Percentiles rank a stretch among this genome's conserved stretches.
These are phyloP conservation scores for Allygus modestus DNA, from an alignment of 2,888 invertebrate genomes.

Conservation along the genomic window DNA sequence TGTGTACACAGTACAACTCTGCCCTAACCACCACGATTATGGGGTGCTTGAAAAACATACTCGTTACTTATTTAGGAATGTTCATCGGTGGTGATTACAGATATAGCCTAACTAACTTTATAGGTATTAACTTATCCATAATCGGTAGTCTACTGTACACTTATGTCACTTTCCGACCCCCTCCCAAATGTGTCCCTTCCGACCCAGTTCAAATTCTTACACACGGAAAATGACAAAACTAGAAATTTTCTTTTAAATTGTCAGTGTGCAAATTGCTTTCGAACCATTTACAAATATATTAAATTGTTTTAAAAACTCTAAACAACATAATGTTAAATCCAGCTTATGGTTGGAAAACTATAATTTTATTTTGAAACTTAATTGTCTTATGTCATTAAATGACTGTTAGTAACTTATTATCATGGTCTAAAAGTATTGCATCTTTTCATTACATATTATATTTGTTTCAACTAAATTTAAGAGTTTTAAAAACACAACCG, in stretches of 20 bases:
- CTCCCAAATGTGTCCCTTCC: constrained; percentile 60
- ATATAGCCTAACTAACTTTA: constrained; percentile 95
- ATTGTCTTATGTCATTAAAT: no score
- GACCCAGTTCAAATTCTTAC: constrained; percentile 62
- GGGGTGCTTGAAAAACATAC: constrained; percentile 98
- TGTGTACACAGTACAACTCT: constrained; percentile 97
- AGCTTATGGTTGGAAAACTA: no score
- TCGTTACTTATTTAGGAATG: constrained; percentile 99
- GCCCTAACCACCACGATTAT: constrained; percentile 99
- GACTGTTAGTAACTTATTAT: no score
- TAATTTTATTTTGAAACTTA: no score
- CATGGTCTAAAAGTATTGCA: no score
- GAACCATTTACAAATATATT: neutral
- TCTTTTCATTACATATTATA: no score
- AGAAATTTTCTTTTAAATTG: constrained; percentile 6
- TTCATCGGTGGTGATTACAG: constrained; percentile 98
- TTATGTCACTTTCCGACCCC: constrained; percentile 87
- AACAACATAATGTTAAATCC: no score
- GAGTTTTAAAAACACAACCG: no score
- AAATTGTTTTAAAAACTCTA: no score
- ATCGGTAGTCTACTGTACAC: constrained; percentile 91
- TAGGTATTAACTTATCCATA: constrained; percentile 97
- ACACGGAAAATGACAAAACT: constrained; percentile 62
- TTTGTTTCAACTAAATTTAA: no score
- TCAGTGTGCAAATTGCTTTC: neutral